A percentile compares a stretch with the other conserved stretches of the same genome.
Evolutionary conservation across 1,140 invertebrate genomes (phyloP).

Genomic region (Saxidomus purpurata): DNA sequence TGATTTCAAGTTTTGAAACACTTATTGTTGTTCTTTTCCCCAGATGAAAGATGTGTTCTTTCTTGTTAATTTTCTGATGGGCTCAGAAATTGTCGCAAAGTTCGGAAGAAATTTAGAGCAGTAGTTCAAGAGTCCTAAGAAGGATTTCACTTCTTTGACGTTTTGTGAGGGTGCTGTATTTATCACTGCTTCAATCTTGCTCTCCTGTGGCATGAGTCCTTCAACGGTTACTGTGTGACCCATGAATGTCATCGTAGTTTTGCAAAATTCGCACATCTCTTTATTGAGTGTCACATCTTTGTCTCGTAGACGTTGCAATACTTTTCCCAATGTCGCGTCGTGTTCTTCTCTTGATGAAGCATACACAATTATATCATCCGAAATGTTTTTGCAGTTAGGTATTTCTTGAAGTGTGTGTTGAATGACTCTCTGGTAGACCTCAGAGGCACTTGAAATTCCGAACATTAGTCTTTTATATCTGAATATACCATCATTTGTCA

Average conservation of each 20-base stretch:
- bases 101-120: conserved; percentile 72
- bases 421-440: conserved; percentile 82
- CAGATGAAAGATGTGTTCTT: conserved; percentile 53
- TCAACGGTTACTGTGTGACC: conserved; percentile 66
- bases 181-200: conserved; percentile 84
- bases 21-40: conserved; percentile 58
- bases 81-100: conserved; percentile 66
- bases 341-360: conserved; percentile 25
- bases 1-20: conserved; percentile 29
- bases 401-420: conserved; percentile 33
- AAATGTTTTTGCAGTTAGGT: not conserved
- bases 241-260: conserved; percentile 28
- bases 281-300: conserved; percentile 56
- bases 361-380: conserved; percentile 25
- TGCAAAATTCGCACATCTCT: conserved; percentile 52
- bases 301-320: conserved; percentile 35
- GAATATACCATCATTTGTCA: conserved; percentile 67
- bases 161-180: conserved; percentile 83
- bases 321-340: conserved; percentile 17
- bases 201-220: conserved; percentile 83
- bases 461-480: conserved; percentile 54
- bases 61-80: conserved; percentile 69
- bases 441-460: conserved; percentile 56
- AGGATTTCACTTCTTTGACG: conserved; percentile 69
- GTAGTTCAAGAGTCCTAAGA: conserved; percentile 71